Base-by-base conservation (phyloP, 2,797 vertebrate species). In the Chrosomus eos region DNA sequence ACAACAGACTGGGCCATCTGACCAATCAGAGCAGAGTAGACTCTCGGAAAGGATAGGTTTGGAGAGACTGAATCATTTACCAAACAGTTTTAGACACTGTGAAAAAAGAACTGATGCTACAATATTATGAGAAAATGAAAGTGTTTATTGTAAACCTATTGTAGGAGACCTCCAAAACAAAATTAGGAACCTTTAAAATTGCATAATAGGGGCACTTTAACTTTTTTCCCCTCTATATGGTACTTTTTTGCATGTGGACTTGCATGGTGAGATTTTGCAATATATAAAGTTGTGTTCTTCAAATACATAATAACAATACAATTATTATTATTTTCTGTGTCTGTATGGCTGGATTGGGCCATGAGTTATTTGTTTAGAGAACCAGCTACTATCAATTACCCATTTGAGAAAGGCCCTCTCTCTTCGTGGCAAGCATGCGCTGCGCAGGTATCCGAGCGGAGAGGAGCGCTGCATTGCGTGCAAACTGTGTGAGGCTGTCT, bases 381-480 rank as follows among this genome's bases (percentile, higher is more conserved):
- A 77, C 97, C 97, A 0, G 97, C 97, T 88, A 98, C 97, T 85
- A 98, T 98, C 90, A 98, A 98, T 92, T 98, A 98, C 91, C 97
- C 98, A 0, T 99, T 98, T 76, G 97, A 99, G 94, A 98, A 98
- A 90, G 98, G 97, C 0, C 98, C 97, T 0, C 93, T 98, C 86
- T 98, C 97, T 4, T 90, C 95, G 97, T 0, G 97, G 97, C 66
- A 97, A 98, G 87, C 97, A 98, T 0, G 97, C 97, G 0, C 93
- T 98, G 71, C 96, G 97, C 83, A 94, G 97, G 45, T 98, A 98
- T 87, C 97, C 97, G 0, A 97, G 95, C 0, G 97, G 97, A 43
- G 97, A 98, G 91, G 97, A 98, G 88, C 95, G 97, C 79, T 98
- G 97, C 94, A 99, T 98, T 0, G 97, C 97, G 84, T 98, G 97